Evolutionary conservation across 2,797 vertebrate species (phyloP).

Genomic region (Nothura maculosa): DNA sequence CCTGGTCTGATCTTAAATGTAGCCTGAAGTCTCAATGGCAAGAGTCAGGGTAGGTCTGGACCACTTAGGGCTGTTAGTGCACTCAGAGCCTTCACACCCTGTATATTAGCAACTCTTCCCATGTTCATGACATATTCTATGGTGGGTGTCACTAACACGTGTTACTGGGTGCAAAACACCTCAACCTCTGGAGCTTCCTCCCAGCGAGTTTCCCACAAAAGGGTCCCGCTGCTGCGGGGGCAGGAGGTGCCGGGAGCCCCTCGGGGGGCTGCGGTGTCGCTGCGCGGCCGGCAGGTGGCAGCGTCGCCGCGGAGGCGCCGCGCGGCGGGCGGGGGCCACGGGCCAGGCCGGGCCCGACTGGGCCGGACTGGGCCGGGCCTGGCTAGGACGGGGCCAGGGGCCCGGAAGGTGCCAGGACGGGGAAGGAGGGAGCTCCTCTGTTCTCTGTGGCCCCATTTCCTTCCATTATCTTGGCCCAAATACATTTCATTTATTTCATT

Average conservation of each 20-base stretch:
- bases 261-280: background rate
- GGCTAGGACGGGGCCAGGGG: rapidly evolving
- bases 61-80: no score
- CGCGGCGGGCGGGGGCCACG: no score
- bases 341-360: background rate
- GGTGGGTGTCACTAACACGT: no score
- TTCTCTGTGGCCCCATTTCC: no score
- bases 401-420: background rate
- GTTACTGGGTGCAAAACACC: background rate
- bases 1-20: no score
- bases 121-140: no score
- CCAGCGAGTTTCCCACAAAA: background rate
- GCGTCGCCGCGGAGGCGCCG: background rate
- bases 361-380: rapidly evolving
- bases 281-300: background rate
- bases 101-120: no score
- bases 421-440: background rate
- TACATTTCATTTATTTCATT: background rate
- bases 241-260: background rate
- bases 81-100: no score
- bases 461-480: background rate
- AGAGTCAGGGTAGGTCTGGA: no score
- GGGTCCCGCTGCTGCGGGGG: no score
- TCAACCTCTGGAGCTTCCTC: background rate
- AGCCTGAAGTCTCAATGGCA: no score